Evolutionary conservation across 2,113 vertebrate genomes (phyloP), one percentile per base, ranked within the genome.

Genomic region (Mustela lutreola): DNA sequence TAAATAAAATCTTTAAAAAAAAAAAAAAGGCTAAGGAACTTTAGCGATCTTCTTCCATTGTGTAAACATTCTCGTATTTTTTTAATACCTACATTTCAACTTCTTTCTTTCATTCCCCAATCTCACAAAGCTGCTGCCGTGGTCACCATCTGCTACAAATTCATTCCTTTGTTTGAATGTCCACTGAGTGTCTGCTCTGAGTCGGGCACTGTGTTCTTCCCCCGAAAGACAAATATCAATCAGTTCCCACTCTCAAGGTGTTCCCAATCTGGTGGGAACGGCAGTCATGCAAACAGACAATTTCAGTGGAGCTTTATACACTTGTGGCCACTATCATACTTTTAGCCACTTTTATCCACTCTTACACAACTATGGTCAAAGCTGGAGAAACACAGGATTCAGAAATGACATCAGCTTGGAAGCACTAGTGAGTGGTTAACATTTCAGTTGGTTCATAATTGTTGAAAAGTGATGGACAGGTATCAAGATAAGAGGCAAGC

Each of bases 161-260:
- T 53, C 15, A 63, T 58, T 21, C 28, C 11, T 56, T 53, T 71
- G 45, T 70, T 48, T 45, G n/a, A 89, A 83, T 31, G 22, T 15
- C 33, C 92, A 82, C 1, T 36, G 36, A 58, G 70, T 42, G 33
- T 81, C 92, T 89, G 7, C 50, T 89, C 58, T 60, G 78, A 91
- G 45, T 53, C 53, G 79, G 42, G 31, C 22, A 33, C 60, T 62
- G 26, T 21, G 83, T 82, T 89, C 84, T 21, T 95, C 26, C 63
- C 28, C 36, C 65, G 36, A 75, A 63, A 90, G 50, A 94, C 60
- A 95, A 92, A 78, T 56, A 62, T 63, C 53, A 89, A 65, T 67
- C 82, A 70, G 8, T 22, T 81, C 26, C 26, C 39, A 84, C 1
- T 39, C 28, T 89, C 56, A 45, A 84, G n/a, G 19, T 58, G 7